Base-by-base conservation (phyloP, 2,888 invertebrate species). In the Apodemia hepburni region DNA sequence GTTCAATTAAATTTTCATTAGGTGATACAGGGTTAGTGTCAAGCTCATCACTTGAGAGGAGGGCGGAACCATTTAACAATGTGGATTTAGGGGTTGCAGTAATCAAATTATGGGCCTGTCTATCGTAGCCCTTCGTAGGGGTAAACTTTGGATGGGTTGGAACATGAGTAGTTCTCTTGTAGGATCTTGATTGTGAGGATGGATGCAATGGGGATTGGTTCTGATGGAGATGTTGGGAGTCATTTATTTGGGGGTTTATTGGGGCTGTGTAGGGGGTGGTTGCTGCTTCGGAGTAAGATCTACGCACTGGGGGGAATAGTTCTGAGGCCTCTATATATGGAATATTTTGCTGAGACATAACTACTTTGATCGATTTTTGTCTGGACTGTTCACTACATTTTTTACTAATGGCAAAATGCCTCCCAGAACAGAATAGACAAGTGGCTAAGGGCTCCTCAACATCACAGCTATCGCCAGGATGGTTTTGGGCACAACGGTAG, bases 301-400 rank as follows among this genome's bases (percentile, higher is more conserved):
- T 9, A 5, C 12, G 18, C 5, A 17, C 49, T 49, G 49, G 12
- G 18, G 18, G 61, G 9, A 33, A 9, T 33, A 9, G 33, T 7
- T 33, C 9, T 2, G 33, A 59, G 22, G 45, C 59, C 15, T 59
- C 42, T 15, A 42, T 15, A 22, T 42, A 59, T 15, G 59, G 42
- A 3, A 59, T 18, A 12, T 35, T 38, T 38, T 59, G 35, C 22
- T 59, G 59, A 9, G 59, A 42, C 22, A 59, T 59, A 15, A 58
- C n/a, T 7, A 29, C 7, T n/a, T 57, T 57, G 12, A 57, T 57
- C 2, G 57, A 27, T 17, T 57, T 58, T 29, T 58, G 33, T 8
- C 29, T 27, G 35, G 27, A 9, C 8, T 49, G 49, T 18, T 49
- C 18, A 2, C 7, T n/a, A 2, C 49, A 49, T 5, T n/a, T 18